These are phyloP conservation scores for Corapipo altera DNA, from an alignment of 2,113 vertebrate species.

Conservation along the genomic window DNA sequence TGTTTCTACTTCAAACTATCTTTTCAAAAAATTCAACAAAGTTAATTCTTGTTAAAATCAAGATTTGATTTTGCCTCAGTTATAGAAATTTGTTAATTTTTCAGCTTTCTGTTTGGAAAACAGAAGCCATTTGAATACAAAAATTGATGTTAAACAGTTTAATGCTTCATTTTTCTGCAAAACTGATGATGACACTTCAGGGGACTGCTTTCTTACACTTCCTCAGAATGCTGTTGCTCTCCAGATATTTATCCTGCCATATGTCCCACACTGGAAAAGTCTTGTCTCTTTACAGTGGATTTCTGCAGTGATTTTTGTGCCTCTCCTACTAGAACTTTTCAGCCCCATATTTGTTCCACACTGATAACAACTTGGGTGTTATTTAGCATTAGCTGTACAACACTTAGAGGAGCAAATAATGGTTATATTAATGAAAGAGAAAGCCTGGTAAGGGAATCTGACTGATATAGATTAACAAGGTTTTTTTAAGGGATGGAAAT, in stretches of 20 bases:
- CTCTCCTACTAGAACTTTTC: not conserved
- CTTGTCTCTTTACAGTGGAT: not conserved
- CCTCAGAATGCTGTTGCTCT: not conserved
- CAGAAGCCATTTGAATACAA: not conserved
- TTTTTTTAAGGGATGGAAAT: not conserved
- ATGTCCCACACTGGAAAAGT: not conserved
- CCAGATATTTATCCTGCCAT: not conserved
- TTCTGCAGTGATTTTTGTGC: not conserved
- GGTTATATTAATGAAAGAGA: not conserved
- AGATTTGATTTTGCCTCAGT: constrained; percentile 9
- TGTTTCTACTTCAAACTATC: constrained; percentile 15
- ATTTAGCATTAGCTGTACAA: not conserved
- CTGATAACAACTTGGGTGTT: not conserved
- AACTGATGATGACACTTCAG: not conserved
- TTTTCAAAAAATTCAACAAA: constrained; percentile 26
- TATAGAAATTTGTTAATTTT: not conserved
- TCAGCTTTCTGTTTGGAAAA: constrained; percentile 12
- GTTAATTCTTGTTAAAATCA: constrained; percentile 13
- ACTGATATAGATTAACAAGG: not conserved
- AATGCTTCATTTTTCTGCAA: not conserved
- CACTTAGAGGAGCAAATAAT: not conserved
- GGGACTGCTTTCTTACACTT: not conserved
- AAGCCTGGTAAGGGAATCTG: not conserved
- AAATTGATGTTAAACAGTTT: not conserved
- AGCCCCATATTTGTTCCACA: not conserved